Conservation (phyloP, 2,797 vertebrate genomes). For the Octomys mimax region DNA sequence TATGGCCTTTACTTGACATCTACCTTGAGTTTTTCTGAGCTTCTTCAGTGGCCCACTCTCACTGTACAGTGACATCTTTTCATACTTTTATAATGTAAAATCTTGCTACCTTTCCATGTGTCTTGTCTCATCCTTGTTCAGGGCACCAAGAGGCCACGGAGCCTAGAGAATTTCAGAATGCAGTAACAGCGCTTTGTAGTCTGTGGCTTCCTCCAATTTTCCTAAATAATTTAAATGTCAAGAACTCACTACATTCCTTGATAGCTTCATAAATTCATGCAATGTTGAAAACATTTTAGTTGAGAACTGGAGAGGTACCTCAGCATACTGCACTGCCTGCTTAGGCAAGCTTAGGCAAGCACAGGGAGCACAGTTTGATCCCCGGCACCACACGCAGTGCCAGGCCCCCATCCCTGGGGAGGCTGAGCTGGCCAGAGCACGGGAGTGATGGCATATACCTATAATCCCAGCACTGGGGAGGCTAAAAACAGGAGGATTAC, state of each 20-base stretch:
- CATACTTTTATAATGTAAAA: background rate
- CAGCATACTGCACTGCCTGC: too few species aligned
- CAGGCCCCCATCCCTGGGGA: too few species aligned
- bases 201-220: background rate
- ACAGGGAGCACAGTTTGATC: too few species aligned
- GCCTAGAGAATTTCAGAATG: background rate
- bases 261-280: background rate
- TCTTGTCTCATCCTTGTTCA: background rate
- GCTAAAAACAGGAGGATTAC: too few species aligned
- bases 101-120: background rate
- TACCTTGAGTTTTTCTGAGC: background rate
- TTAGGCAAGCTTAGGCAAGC: too few species aligned
- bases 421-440: too few species aligned
- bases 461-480: too few species aligned
- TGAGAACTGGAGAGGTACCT: background rate
- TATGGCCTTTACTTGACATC: background rate
- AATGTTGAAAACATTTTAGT: background rate
- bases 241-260: background rate
- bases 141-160: background rate
- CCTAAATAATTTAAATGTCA: slow-evolving; percentile 30
- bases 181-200: background rate
- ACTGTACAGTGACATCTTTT: background rate
- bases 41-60: background rate
- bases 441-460: too few species aligned
- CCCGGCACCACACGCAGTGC: too few species aligned